A percentile compares a stretch with the other conserved stretches of the same genome.
phyloP scores from a whole-genome alignment of 2,888 invertebrate species.

The Rutpela maculata region DNA sequence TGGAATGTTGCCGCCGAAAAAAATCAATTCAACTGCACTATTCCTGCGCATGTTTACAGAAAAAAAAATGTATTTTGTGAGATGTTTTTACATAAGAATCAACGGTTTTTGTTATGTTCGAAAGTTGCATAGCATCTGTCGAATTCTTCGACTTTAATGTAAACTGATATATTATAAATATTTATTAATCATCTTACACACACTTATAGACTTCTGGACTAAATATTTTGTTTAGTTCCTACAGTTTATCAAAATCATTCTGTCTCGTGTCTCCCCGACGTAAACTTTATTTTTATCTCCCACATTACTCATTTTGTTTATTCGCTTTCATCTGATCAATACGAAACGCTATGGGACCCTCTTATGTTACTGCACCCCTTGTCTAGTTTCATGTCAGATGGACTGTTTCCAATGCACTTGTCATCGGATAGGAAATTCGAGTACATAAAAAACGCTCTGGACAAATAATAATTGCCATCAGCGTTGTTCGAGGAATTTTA shows the following conservation, averaged over 20 bases:
- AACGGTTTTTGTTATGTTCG: too few species aligned
- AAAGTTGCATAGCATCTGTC: too few species aligned
- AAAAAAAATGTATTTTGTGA: too few species aligned
- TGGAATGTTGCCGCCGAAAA: too few species aligned
- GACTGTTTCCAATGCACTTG: neutral
- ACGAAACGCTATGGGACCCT: neutral
- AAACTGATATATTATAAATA: neutral
- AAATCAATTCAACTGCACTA: too few species aligned
- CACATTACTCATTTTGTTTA: conserved; percentile 3
- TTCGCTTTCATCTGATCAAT: neutral
- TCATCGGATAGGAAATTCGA: too few species aligned
- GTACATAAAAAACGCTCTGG: too few species aligned
- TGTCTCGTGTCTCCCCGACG: neutral
- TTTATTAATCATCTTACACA: neutral
- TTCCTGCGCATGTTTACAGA: too few species aligned
- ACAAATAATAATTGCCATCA: too few species aligned
- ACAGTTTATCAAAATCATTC: neutral
- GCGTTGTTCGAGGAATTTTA: too few species aligned
- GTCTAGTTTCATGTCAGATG: neutral
- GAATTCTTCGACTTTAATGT: neutral
- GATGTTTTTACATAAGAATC: too few species aligned
- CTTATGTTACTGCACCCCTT: neutral
- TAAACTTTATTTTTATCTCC: conserved; percentile 7
- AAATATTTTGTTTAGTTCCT: neutral
- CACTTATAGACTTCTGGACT: neutral